phyloP scores from a whole-genome alignment of 2,888 invertebrate species.

The Blastobasis adustella region DNA sequence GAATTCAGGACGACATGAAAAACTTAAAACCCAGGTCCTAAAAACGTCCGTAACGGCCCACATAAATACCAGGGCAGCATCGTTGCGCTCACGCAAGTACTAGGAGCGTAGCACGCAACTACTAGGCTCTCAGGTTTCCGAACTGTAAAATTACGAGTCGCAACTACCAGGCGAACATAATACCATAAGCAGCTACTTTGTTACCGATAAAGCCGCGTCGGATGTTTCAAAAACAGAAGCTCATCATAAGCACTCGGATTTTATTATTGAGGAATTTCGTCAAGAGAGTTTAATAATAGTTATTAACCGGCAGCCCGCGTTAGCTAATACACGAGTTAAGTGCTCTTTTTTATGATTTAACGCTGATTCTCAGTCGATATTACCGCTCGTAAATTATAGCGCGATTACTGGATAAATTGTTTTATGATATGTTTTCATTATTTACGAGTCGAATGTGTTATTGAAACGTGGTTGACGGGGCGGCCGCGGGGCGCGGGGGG shows the following conservation, averaged over 20 bases:
- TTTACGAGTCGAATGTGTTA: slow-evolving; percentile 24
- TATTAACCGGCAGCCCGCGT: slow-evolving; percentile 63
- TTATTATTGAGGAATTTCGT: slow-evolving; percentile 60
- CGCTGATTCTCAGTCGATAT: slow-evolving; percentile 61
- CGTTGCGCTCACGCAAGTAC: slow-evolving; percentile 6
- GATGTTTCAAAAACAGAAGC: slow-evolving; percentile 26
- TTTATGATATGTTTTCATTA: slow-evolving; percentile 63
- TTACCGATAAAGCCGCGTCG: background rate
- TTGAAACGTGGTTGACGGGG: slow-evolving; percentile 25
- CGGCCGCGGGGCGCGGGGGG: background rate
- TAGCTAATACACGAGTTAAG: slow-evolving; percentile 64
- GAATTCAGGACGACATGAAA: background rate
- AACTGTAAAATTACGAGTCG: background rate
- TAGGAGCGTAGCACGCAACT: slow-evolving; percentile 4
- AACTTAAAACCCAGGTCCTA: background rate
- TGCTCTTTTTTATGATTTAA: slow-evolving; percentile 68
- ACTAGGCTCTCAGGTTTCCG: slow-evolving; percentile 4
- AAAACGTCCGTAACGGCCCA: background rate
- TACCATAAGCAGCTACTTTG: slow-evolving; percentile 4
- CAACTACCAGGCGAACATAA: background rate
- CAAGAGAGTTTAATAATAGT: slow-evolving; percentile 65
- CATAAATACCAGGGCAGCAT: slow-evolving; percentile 4
- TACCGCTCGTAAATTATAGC: slow-evolving; percentile 58
- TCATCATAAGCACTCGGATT: slow-evolving; percentile 28
- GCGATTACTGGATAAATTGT: slow-evolving; percentile 62